phyloP scores from a whole-genome alignment of 1,140 invertebrate species.

The Drosophila athabasca region DNA sequence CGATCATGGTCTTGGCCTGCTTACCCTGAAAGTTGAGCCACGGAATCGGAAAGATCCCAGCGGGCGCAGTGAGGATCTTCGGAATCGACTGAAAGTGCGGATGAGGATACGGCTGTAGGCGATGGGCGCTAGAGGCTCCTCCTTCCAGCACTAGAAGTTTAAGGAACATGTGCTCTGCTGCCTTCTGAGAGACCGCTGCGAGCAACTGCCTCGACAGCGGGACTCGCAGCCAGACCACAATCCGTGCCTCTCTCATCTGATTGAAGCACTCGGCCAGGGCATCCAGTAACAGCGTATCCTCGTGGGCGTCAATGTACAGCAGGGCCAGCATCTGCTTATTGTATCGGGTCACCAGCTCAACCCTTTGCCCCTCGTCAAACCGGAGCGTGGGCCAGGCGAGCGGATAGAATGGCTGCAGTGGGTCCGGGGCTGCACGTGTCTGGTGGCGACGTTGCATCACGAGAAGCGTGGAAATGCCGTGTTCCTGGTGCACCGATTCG shows the following conservation, averaged over 20 bases:
- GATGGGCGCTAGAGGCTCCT: neutral
- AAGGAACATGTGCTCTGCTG: conserved; percentile 19
- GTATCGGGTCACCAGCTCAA: conserved; percentile 1
- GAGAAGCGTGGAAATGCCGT: conserved; percentile 15
- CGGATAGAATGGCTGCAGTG: conserved; percentile 21
- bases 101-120: conserved; percentile 43
- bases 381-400: conserved; percentile 43
- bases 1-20: conserved; percentile 5
- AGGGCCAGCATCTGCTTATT: conserved; percentile 23
- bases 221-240: conserved; percentile 39
- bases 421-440: neutral
- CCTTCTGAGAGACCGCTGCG: neutral
- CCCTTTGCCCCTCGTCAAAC: conserved; percentile 12
- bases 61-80: rapidly evolving
- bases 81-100: neutral
- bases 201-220: neutral
- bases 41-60: conserved; percentile 12
- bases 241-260: conserved; percentile 37
- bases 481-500: conserved; percentile 27
- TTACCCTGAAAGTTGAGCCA: conserved; percentile 46
- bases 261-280: conserved; percentile 31
- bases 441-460: conserved; percentile 40
- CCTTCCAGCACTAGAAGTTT: conserved; percentile 25
- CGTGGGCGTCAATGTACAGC: conserved; percentile 12
- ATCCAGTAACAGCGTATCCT: conserved; percentile 23